Base-by-base conservation (phyloP, 2,888 invertebrate genomes). In the Heterodera filipjevi region DNA sequence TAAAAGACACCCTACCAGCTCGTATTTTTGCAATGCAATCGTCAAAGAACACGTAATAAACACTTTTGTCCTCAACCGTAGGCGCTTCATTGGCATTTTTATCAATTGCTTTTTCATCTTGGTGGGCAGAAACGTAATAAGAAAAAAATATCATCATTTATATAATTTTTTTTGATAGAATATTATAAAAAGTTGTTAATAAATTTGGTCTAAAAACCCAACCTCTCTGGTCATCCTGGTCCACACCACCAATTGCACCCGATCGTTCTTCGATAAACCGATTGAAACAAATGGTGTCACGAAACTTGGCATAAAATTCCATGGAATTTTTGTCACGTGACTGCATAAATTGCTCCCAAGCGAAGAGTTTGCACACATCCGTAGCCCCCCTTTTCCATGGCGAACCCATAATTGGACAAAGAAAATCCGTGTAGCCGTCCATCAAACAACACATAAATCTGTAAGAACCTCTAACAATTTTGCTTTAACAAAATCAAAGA, bases 251-350 rank as follows among this genome's bases (percentile, higher is more conserved):
- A 33, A 75, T 66, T 16, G 75, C 95, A 91, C 99, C 98, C 84
- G 96, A 96, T 32, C 98, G 92, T 90, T 99, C 99, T 90, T 99
- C 98, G 82, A 99, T 97, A 90, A 99, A 99, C 76, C 96, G 93
- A 84, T 82, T 86, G 76, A 89, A 89, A n/a, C 85, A 85, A 74
- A 87, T 89, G 1, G 89, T 89, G 33, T 85, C 85, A 19, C 81
- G 80, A 81, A 89, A 87, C 76, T 81, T 81, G 74, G 82, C 82
- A 77, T 85, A 89, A 80, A 89, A 89, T 14, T 87, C 88, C 1
- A 81, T 77, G 3, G 87, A 82, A 19, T 89, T 93, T 91, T 95
- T 95, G 90, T 96, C 96, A 75, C 95, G 92, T 27, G 95, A 95
- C 84, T 94, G 92, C 68, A 95, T 90, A 90, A 97, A 97, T 46